These are phyloP conservation scores for Drosophila mauritiana DNA, from an alignment of 1,140 invertebrate species.

Conservation along the genomic window DNA sequence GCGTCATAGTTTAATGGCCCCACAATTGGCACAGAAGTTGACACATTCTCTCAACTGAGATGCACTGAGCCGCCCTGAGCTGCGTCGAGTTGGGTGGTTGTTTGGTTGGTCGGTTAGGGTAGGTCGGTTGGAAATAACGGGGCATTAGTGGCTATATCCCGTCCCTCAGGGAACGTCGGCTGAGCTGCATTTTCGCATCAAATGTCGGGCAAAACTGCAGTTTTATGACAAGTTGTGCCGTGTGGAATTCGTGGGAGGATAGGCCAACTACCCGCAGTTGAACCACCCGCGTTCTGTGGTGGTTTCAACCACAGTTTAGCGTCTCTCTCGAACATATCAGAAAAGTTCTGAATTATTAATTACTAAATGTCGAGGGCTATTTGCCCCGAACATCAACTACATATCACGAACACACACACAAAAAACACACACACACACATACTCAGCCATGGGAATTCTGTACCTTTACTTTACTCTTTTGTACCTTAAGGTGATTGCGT, in stretches of 20 bases:
- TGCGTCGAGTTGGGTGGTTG: slow-evolving; percentile 11
- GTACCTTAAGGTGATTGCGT: slow-evolving; percentile 50
- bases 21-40: slow-evolving; percentile 67
- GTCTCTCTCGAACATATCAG: slow-evolving; percentile 60
- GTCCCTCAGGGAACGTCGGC: neutral
- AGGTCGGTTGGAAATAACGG: slow-evolving; percentile 12
- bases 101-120: neutral
- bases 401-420: slow-evolving; percentile 35
- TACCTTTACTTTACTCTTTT: slow-evolving; percentile 52
- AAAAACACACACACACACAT: slow-evolving; percentile 14
- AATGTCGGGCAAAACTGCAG: slow-evolving; percentile 21
- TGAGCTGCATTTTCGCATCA: slow-evolving; percentile 33
- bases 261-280: neutral
- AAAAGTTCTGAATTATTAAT: slow-evolving; percentile 50
- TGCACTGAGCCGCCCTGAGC: slow-evolving; percentile 26
- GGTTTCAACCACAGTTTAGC: slow-evolving; percentile 20
- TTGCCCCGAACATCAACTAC: slow-evolving; percentile 27
- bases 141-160: slow-evolving; percentile 32
- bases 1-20: slow-evolving; percentile 70
- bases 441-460: slow-evolving; percentile 35
- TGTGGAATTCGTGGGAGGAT: slow-evolving; percentile 12
- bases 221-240: slow-evolving; percentile 13
- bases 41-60: slow-evolving; percentile 53
- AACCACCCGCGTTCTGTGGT: neutral
- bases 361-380: slow-evolving; percentile 15